These are phyloP conservation scores for Priocnemis perturbator DNA, from an alignment of 2,888 invertebrate genomes.

Conservation along the genomic window DNA sequence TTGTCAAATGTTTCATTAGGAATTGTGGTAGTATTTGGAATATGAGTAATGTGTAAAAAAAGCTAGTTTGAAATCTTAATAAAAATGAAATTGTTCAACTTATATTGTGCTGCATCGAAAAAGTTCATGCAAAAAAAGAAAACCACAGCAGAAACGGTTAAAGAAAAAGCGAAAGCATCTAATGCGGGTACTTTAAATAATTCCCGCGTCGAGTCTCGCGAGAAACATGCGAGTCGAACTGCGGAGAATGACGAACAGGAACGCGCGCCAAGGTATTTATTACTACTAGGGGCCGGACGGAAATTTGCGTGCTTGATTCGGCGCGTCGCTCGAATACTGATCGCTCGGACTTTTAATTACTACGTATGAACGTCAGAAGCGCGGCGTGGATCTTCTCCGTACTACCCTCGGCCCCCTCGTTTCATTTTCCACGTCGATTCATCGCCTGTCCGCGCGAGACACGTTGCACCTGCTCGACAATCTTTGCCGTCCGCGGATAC, in stretches of 20 bases:
- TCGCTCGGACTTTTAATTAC: constrained; percentile 45
- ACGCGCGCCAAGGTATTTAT: neutral
- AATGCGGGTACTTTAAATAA: constrained; percentile 21
- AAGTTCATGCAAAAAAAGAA: too few relatives aligned
- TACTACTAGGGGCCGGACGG: neutral
- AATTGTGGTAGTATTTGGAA: too few relatives aligned
- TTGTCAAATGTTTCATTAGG: too few relatives aligned
- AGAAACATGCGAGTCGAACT: neutral
- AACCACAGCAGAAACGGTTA: neutral
- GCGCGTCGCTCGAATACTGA: constrained; percentile 35
- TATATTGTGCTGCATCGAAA: too few relatives aligned
- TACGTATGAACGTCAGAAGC: constrained; percentile 35
- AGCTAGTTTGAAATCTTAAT: too few relatives aligned
- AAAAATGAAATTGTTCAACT: too few relatives aligned
- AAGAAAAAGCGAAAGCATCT: constrained; percentile 16
- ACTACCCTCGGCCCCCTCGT: neutral
- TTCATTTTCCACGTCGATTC: constrained; percentile 46
- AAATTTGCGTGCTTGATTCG: neutral
- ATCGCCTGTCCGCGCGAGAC: constrained; percentile 12
- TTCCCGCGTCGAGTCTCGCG: constrained; percentile 14
- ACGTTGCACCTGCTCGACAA: neutral
- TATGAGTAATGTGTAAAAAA: too few relatives aligned
- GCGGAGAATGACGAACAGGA: neutral
- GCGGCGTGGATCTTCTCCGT: neutral
- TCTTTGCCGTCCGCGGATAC: too few relatives aligned